A percentile compares a stretch with the other conserved stretches of the same genome.
Evolutionary conservation across 2,888 invertebrate genomes (phyloP).

Genomic region (Scelioninae gen. 2): DNA sequence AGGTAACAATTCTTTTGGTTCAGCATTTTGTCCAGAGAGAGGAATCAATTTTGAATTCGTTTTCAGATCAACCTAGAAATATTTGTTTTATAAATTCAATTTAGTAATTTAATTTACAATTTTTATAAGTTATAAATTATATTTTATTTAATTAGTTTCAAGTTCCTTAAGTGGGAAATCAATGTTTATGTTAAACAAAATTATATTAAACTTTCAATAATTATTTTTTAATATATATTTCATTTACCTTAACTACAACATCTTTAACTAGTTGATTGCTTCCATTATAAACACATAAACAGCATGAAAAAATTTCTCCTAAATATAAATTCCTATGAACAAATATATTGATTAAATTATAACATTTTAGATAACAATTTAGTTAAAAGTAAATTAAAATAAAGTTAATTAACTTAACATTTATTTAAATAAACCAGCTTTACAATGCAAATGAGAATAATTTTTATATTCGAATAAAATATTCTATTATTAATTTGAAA

Average conservation of each 20-base stretch:
- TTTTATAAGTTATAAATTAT: no score
- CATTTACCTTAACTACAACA: constrained; percentile 85
- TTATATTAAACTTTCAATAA: background rate
- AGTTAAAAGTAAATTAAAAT: constrained; percentile 32
- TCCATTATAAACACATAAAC: constrained; percentile 97
- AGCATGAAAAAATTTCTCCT: constrained; percentile 98
- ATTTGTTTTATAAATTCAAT: no score
- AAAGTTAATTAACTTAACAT: no score
- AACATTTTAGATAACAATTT: no score
- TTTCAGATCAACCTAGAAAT: constrained; percentile 89
- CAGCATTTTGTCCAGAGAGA: constrained; percentile 83
- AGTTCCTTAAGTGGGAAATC: no score
- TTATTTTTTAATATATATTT: constrained; percentile 15
- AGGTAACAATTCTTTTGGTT: constrained; percentile 79
- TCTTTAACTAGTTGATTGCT: constrained; percentile 89
- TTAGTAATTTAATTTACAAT: no score
- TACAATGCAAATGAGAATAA: no score
- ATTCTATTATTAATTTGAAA: no score
- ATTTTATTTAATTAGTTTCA: no score
- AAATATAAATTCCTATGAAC: constrained; percentile 90
- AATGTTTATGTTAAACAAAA: no score
- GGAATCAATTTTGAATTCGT: constrained; percentile 92
- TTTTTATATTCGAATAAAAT: no score
- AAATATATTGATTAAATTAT: constrained; percentile 3
- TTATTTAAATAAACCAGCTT: no score